These are phyloP conservation scores for Columba livia DNA, from an alignment of 2,113 vertebrate genomes.

Conservation along the genomic window DNA sequence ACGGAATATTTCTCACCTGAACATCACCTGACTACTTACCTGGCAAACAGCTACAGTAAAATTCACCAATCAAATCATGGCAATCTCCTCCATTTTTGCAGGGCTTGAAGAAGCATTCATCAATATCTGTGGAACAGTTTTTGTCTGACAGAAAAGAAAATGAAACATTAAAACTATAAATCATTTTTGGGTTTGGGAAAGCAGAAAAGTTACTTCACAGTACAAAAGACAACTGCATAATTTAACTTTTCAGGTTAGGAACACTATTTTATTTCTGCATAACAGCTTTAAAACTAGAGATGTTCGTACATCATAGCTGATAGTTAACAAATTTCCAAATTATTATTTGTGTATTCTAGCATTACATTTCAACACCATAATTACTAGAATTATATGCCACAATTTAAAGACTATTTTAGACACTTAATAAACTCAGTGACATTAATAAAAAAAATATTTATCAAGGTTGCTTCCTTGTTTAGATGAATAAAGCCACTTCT, in stretches of 20 bases:
- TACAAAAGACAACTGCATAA: slow-evolving; percentile 59
- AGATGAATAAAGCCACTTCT: background rate
- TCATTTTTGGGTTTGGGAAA: slow-evolving; percentile 53
- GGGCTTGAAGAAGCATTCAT: slow-evolving; percentile 68
- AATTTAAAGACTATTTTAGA: background rate
- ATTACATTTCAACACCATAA: background rate
- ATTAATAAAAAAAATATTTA: background rate
- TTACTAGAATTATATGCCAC: background rate
- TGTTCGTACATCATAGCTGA: background rate
- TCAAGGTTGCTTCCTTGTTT: background rate
- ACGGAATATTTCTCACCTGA: slow-evolving; percentile 10
- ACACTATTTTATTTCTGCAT: slow-evolving; percentile 34
- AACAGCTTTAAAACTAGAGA: slow-evolving; percentile 42
- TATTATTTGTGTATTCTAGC: background rate
- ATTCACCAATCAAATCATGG: slow-evolving; percentile 49
- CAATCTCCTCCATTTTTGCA: slow-evolving; percentile 79
- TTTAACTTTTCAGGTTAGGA: slow-evolving; percentile 48
- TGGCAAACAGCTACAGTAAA: slow-evolving; percentile 70
- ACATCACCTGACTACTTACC: slow-evolving; percentile 64
- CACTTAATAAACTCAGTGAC: background rate
- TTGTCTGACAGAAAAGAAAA: slow-evolving; percentile 79
- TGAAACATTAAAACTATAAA: slow-evolving; percentile 70
- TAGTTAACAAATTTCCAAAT: slow-evolving; percentile 39
- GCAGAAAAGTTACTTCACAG: slow-evolving; percentile 59
- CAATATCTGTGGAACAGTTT: slow-evolving; percentile 76